A percentile compares a stretch with the other conserved stretches of the same genome.
Conservation (phyloP, 1,140 invertebrate genomes). For the Neodiprion lecontei region DNA sequence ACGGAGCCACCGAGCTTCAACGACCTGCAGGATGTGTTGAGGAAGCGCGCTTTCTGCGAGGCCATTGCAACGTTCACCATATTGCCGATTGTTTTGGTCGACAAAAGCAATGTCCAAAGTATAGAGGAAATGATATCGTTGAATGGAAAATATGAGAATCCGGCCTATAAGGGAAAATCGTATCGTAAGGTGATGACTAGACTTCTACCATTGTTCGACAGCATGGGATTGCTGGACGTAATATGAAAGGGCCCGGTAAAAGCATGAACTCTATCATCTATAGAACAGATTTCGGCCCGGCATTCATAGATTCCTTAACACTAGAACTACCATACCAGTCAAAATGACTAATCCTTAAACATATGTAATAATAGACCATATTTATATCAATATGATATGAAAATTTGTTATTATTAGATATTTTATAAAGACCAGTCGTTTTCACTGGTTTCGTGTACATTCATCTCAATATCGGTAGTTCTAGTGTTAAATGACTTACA, state of each 20-base stretch:
- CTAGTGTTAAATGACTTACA: too few relatives aligned
- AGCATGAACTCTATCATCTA: conserved; percentile 59
- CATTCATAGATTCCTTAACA: conserved; percentile 39
- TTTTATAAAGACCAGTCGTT: too few relatives aligned
- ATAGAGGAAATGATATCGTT: conserved; percentile 41
- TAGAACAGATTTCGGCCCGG: conserved; percentile 26
- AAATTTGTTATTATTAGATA: too few relatives aligned
- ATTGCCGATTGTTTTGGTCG: conserved; percentile 42
- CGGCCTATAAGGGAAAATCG: conserved; percentile 16
- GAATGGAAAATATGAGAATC: conserved; percentile 27
- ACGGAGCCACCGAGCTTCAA: conserved; percentile 53
- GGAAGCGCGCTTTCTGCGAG: conserved; percentile 40
- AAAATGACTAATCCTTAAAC: conserved; percentile 42
- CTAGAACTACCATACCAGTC: conserved; percentile 47
- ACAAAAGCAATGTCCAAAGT: conserved; percentile 36
- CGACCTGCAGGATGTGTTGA: conserved; percentile 46
- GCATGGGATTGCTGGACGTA: conserved; percentile 43
- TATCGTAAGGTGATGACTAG: conserved; percentile 38
- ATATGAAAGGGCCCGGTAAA: too few relatives aligned
- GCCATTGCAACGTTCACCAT: conserved; percentile 39
- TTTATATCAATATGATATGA: too few relatives aligned
- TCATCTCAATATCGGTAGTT: conserved; percentile 21
- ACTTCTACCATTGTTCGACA: conserved; percentile 38
- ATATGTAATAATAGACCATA: too few relatives aligned
- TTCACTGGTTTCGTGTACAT: conserved; percentile 51